Evolutionary conservation across 2,888 invertebrate species (phyloP).

Genomic region (Cosmopolites sordidus): DNA sequence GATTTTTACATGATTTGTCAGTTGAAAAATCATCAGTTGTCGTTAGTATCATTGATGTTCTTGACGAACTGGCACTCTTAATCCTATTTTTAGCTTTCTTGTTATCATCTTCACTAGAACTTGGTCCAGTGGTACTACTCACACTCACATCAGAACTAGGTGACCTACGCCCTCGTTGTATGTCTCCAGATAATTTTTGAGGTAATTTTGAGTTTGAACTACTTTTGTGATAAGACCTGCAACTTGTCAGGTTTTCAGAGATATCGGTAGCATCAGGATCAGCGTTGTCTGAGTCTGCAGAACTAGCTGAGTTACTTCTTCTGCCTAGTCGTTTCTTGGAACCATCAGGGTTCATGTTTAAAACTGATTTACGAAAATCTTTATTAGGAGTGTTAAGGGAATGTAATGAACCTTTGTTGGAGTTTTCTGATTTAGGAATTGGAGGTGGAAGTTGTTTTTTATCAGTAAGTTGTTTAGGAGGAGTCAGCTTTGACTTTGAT

Average conservation of each 20-base stretch:
- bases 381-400: conserved; percentile 57
- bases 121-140: conserved; percentile 37
- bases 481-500: conserved; percentile 35
- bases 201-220: conserved; percentile 38
- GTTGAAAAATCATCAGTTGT: conserved; percentile 56
- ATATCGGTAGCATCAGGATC: conserved; percentile 48
- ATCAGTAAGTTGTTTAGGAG: conserved; percentile 35
- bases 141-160: conserved; percentile 47
- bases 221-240: conserved; percentile 38
- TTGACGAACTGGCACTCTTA: conserved; percentile 47
- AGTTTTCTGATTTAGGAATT: conserved; percentile 48
- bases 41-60: conserved; percentile 52
- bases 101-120: conserved; percentile 44
- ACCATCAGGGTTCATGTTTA: conserved; percentile 59
- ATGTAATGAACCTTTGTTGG: conserved; percentile 42
- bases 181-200: conserved; percentile 34
- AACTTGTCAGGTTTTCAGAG: conserved; percentile 43
- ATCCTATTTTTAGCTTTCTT: conserved; percentile 34
- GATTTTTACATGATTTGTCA: conserved; percentile 52
- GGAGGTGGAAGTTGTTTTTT: conserved; percentile 47
- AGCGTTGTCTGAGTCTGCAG: conserved; percentile 47
- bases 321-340: conserved; percentile 45
- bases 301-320: conserved; percentile 50
- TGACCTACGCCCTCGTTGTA: conserved; percentile 41
- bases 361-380: conserved; percentile 68